Evolutionary conservation across 2,888 invertebrate genomes (phyloP), one percentile per base, ranked within the genome.

Genomic region (Choristoneura rosaceana): DNA sequence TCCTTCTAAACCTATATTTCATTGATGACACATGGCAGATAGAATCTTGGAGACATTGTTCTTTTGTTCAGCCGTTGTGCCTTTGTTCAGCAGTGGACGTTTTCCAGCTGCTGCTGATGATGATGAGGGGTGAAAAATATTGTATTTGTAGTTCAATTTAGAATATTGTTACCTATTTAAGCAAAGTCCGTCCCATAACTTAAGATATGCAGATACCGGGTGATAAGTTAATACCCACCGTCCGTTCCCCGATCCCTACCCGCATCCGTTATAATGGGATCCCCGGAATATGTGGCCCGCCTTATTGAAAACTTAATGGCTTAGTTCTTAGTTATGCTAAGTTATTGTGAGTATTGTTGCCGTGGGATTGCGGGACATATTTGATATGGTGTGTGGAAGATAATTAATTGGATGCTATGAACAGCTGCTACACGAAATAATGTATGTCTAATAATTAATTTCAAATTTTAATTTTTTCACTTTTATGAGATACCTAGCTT

Each of bases 181-280:
- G 52, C 83, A 71, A 76, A 92, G 75, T 92, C 80, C 93, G 83
- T 82, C 81, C 89, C 86, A 88, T 89, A 90, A 92, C 89, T 90
- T 86, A 91, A 93, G 94, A 92, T 93, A 94, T 93, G 93, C 93
- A 92, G 92, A 92, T 92, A 89, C 78, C 83, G 87, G 81, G 92
- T 93, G 93, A 93, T 94, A 94, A 93, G 92, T 93, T 94, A 93
- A 94, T 93, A 90, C 93, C 89, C 89, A 82, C 85, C 85, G 91
- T 90, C 91, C 50, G 50, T 15, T 50, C 50, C 50, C 50, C 15
- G 86, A 90, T 90, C 91, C 92, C 91, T 87, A 92, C 92, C 92
- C 93, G 89, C 89, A 91, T 93, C 93, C 92, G 91, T 91, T 88
- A 90, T 92, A 92, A 92, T 90, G 83, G 87, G 77, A 84, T 85